These are phyloP conservation scores for Andrena flavipes DNA, from an alignment of 2,888 invertebrate genomes.

Conservation along the genomic window DNA sequence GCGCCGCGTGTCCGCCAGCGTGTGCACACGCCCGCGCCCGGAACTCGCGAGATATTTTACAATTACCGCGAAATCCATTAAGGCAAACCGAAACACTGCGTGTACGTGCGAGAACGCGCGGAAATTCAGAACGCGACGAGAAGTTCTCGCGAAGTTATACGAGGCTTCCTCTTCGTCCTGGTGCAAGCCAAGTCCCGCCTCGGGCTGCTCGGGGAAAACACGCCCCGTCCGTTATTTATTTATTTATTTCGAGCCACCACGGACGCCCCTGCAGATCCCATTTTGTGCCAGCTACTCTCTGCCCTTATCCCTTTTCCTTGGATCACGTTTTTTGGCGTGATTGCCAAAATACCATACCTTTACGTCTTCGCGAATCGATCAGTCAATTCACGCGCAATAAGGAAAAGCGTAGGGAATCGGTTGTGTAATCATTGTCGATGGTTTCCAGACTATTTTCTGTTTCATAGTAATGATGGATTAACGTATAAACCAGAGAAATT, in stretches of 20 bases:
- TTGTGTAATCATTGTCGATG: too few species aligned
- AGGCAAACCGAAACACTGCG: constrained; percentile 74
- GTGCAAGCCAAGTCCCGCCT: constrained; percentile 60
- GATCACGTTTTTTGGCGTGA: not conserved
- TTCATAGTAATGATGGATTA: too few species aligned
- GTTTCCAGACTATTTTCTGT: too few species aligned
- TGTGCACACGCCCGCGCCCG: constrained; percentile 67
- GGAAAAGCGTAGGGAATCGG: not conserved
- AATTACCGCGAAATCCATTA: constrained; percentile 83
- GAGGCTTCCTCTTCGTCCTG: constrained; percentile 58
- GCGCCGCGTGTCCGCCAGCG: constrained; percentile 65
- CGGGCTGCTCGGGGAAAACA: constrained; percentile 56
- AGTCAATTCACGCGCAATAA: not conserved
- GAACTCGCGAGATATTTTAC: constrained; percentile 81
- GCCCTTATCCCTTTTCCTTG: not conserved
- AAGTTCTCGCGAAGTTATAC: constrained; percentile 72
- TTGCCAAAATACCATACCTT: not conserved
- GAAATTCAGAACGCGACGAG: constrained; percentile 69
- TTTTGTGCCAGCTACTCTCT: constrained; percentile 28
- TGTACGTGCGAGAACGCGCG: constrained; percentile 57
- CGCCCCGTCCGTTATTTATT: constrained; percentile 68
- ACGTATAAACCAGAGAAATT: too few species aligned
- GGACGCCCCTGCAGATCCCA: constrained; percentile 38
- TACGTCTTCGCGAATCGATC: not conserved
- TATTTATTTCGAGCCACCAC: constrained; percentile 56